Evolutionary conservation across 2,888 invertebrate species (phyloP), one percentile per base, ranked within the genome.

Genomic region (Drosophila anomelani): DNA sequence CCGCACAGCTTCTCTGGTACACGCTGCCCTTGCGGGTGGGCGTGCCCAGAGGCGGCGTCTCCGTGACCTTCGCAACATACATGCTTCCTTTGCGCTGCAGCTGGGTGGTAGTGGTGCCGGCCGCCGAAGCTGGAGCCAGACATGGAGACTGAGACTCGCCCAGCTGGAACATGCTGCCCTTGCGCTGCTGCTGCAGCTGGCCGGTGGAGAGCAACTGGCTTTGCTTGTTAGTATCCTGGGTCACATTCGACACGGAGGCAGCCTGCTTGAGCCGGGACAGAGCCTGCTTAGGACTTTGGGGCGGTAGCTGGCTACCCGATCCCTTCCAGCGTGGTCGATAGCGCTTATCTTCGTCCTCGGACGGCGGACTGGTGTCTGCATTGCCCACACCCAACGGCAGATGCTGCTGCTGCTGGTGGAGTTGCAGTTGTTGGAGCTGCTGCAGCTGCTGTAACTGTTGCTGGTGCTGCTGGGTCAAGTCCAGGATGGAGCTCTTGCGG

Each of bases 401-500:
- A 15, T 93, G 81, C 44, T 86, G 71, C 81, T 94, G 94, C 46
- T 63, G 72, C 26, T 93, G 92, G 23, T 69, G 63, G 4, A 77
- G 81, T 32, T 77, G 81, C 20, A 74, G 79, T 39, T 80, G 79
- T n/a, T 80, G 79, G 17, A 79, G 73, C 38, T 89, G 79, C 80
- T 94, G 94, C 44, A 84, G 41, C 51, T 83, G 78, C 43, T 93
- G 91, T 54, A 77, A 36, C 17, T 81, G 81, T 9, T 81, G 89
- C 29, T 85, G 87, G 29, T 88, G 88, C 44, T 89, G 84, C 64
- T 91, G 89, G 79, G 94, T 91, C 77, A 94, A 92, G 85, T 94
- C 94, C 90, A 94, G 92, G 60, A 94, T 93, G 89, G 94, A 95
- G 82, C 93, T 94, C 90, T 94, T 95, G 76, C 95, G 94, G 61